Conservation (phyloP, 2,888 invertebrate species). For the Ferrisia virgata region DNA sequence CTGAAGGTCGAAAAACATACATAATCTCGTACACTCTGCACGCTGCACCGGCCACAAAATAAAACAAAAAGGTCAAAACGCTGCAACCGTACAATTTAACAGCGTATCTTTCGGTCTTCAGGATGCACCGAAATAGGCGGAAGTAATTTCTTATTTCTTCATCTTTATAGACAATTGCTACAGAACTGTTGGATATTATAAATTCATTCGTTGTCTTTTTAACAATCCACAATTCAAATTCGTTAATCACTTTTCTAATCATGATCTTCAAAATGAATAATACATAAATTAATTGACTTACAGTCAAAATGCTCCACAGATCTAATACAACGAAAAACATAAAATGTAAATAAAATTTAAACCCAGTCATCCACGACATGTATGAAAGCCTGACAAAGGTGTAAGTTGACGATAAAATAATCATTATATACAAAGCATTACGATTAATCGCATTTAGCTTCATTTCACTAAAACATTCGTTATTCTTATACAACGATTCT, state of each 20-base stretch:
- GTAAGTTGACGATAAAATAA: background rate
- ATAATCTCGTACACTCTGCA: background rate
- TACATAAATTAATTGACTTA: background rate
- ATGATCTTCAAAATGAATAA: background rate
- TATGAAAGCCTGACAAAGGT: background rate
- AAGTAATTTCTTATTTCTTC: background rate
- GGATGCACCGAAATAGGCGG: background rate
- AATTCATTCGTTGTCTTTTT: background rate
- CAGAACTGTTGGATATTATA: background rate
- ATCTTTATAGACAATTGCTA: background rate
- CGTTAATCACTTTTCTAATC: background rate
- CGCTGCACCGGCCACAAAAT: background rate
- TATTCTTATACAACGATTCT: background rate
- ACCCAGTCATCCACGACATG: background rate
- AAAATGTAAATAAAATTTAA: background rate
- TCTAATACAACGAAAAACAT: background rate
- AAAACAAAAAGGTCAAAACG: background rate
- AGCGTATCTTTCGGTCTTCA: background rate
- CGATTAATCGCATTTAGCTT: background rate
- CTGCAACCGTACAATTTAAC: background rate
- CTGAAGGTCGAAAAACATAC: background rate
- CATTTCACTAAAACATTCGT: background rate
- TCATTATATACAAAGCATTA: background rate
- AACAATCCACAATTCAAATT: background rate
- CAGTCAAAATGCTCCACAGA: background rate